Evolutionary conservation across 2,888 invertebrate genomes (phyloP).

Genomic region (Buathra laborator): DNA sequence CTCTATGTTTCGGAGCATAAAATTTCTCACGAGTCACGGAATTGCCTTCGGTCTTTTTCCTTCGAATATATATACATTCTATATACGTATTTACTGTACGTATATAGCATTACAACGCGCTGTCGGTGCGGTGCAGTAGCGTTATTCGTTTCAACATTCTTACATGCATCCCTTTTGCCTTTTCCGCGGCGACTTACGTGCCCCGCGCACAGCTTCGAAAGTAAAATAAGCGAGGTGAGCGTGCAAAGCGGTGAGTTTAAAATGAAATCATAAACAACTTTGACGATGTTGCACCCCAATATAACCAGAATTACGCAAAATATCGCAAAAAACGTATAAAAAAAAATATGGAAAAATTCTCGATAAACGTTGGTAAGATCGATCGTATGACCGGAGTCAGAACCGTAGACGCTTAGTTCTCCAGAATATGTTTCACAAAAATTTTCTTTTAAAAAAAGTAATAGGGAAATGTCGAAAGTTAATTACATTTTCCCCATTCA

Average conservation of each 20-base stretch:
- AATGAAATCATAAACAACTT: constrained; percentile 14
- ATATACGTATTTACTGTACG: neutral
- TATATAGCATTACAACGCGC: neutral
- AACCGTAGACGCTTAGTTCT: neutral
- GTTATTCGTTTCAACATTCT: constrained; percentile 12
- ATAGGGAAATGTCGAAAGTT: neutral
- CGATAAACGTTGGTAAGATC: neutral
- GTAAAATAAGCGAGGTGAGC: constrained; percentile 10
- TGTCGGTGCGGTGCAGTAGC: neutral
- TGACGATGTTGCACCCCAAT: neutral
- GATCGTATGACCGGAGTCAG: neutral
- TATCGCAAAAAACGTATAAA: neutral
- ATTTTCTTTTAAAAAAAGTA: neutral
- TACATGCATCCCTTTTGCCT: constrained; percentile 13
- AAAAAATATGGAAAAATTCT: neutral
- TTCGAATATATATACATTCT: neutral
- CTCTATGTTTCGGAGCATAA: constrained; percentile 1
- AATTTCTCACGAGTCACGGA: constrained; percentile 21
- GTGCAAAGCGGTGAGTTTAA: neutral
- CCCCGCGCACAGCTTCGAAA: neutral
- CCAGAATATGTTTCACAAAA: no score
- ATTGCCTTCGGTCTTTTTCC: constrained; percentile 1
- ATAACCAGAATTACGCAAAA: neutral
- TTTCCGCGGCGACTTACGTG: constrained; percentile 10
- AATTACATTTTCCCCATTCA: neutral